Base-by-base conservation (phyloP, 1,140 invertebrate genomes). In the Procambarus clarkii region DNA sequence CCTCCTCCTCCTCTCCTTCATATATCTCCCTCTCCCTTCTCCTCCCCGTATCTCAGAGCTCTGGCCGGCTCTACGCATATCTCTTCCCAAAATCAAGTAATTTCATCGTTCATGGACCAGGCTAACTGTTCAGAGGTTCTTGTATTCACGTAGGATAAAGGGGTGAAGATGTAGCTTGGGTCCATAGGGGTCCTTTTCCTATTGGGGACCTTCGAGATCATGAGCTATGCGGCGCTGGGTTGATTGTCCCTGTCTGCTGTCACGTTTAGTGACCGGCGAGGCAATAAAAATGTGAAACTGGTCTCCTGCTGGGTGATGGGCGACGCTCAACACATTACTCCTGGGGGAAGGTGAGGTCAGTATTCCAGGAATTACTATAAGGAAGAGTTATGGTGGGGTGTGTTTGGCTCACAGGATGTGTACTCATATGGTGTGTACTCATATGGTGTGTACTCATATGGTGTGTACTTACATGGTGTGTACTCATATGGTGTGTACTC, bases 261-360 rank as follows among this genome's bases (percentile, higher is more conserved):
- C 80, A 82, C 80, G 24, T 82, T 82, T 82, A 82, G 50, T 82
- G 50, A 60, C 34, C 54, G 60, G 50, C 50, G n/a, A 44, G 60
- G 80, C 80, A 60, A 60, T 82, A 82, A 82, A 82, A 82, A 5
- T 60, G 58, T 82, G 34, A 82, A 82, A 60, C 60, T 82, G 80
- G 80, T 82, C 46, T 82, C 80, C 80, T 34, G 80, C 80, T 82
- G 80, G 9, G 58, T 82, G 60, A 82, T 60, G n/a, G 50, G 50
- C 1, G 34, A 34, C 34, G 34, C 34, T 34, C 34, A 34, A 34
- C 34, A 34, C 34, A 34, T 34, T 34, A 0, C 34, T 34, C 34
- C 34, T 34, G 34, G 1, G 34, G 34, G 34, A 34, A 34, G 34
- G 34, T 34, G 34, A 34, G 34, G 34, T 34, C 34, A 34, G 34